Evolutionary conservation across 2,888 invertebrate species (phyloP).

Genomic region (Epirrita christyi): DNA sequence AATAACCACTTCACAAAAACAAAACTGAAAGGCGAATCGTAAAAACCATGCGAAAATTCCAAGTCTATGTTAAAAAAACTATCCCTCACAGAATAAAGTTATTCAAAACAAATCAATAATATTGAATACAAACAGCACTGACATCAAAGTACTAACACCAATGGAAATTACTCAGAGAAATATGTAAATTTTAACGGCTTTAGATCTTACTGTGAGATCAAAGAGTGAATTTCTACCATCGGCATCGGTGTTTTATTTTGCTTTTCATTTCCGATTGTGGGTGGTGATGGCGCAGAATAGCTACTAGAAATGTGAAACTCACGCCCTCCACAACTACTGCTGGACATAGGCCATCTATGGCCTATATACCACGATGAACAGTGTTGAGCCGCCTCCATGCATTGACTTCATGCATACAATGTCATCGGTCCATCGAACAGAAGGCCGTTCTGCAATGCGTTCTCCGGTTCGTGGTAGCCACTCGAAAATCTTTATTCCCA

Average conservation of each 20-base stretch:
- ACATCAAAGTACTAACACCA: conserved; percentile 76
- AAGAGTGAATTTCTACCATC: conserved; percentile 59
- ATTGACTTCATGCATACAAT: too few relatives aligned
- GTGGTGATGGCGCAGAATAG: not conserved
- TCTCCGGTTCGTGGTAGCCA: too few relatives aligned
- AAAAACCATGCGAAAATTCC: too few relatives aligned
- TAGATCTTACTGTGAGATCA: conserved; percentile 62
- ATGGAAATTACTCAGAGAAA: conserved; percentile 61
- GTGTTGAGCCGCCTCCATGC: too few relatives aligned
- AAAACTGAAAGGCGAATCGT: not conserved
- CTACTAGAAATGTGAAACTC: conserved; percentile 17
- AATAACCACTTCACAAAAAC: not conserved
- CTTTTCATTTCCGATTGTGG: conserved; percentile 44
- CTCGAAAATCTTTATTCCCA: too few relatives aligned
- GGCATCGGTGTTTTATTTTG: conserved; percentile 45
- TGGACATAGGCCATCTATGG: too few relatives aligned
- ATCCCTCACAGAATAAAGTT: conserved; percentile 13
- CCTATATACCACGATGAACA: too few relatives aligned
- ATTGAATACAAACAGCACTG: conserved; percentile 55
- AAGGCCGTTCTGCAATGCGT: too few relatives aligned
- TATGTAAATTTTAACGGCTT: conserved; percentile 80
- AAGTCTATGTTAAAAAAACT: too few relatives aligned
- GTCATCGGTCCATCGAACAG: too few relatives aligned
- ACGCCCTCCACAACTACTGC: not conserved
- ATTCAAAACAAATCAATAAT: conserved; percentile 53